Percentiles rank a stretch among this genome's conserved stretches.
phyloP scores from a whole-genome alignment of 1,140 invertebrate species.

The Calliphora vicina region DNA sequence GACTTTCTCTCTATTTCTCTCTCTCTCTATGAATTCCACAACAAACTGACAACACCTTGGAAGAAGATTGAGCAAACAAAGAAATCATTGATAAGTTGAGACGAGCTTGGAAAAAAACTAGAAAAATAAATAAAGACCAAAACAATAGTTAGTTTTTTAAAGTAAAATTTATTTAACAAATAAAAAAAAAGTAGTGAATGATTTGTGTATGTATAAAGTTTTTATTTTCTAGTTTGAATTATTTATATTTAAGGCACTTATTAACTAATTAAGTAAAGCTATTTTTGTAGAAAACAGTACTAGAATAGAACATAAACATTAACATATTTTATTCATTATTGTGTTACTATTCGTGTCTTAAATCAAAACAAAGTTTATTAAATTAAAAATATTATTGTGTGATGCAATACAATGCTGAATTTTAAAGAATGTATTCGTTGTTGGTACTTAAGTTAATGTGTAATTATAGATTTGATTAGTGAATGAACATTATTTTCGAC shows the following conservation, averaged over 20 bases:
- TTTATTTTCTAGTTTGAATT: not conserved
- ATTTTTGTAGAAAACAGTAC: not conserved
- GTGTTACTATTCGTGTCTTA: not conserved
- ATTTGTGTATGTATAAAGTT: not conserved
- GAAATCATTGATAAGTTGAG: not conserved
- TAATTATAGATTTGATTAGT: too few species aligned
- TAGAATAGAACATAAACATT: not conserved
- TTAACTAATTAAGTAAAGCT: slow-evolving; percentile 10
- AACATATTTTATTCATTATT: slow-evolving; percentile 1
- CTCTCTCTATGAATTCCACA: too few species aligned
- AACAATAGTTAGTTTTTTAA: not conserved
- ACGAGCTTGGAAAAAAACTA: too few species aligned
- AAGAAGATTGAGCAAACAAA: not conserved
- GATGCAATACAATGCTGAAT: not conserved
- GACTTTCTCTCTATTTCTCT: too few species aligned
- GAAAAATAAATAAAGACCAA: not conserved
- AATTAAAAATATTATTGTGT: not conserved
- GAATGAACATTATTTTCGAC: too few species aligned
- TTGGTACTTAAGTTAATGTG: not conserved
- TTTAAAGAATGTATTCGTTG: not conserved
- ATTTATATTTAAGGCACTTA: not conserved
- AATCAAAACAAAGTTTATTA: not conserved
- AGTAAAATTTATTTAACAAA: not conserved
- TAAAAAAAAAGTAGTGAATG: not conserved
- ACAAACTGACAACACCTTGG: too few species aligned